Conservation (phyloP, 2,888 invertebrate genomes). For the Sisyra terminalis region DNA sequence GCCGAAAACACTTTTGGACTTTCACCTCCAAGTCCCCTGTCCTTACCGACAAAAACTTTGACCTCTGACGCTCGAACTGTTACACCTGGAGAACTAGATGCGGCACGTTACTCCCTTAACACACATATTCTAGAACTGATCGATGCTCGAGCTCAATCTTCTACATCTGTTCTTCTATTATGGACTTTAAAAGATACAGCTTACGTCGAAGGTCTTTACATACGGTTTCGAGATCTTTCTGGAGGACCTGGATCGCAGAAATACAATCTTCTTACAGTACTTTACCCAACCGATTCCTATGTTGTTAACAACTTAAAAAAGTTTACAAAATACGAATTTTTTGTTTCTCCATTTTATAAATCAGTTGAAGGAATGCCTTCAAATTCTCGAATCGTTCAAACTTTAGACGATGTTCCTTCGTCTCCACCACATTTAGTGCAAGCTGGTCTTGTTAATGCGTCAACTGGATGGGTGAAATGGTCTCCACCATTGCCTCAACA, state of each 20-base stretch:
- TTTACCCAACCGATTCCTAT: constrained; percentile 47
- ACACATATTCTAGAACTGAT: constrained; percentile 62
- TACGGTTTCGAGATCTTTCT: constrained; percentile 45
- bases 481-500: constrained; percentile 63
- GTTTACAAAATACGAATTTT: constrained; percentile 81
- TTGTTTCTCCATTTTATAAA: constrained; percentile 80
- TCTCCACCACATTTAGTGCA: constrained; percentile 65
- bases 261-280: constrained; percentile 47
- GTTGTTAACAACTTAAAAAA: constrained; percentile 64
- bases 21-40: constrained; percentile 62
- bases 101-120: constrained; percentile 58
- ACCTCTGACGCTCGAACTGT: constrained; percentile 46
- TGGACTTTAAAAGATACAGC: constrained; percentile 27
- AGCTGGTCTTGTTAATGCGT: constrained; percentile 63
- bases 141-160: constrained; percentile 34
- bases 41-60: constrained; percentile 51
- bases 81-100: constrained; percentile 59
- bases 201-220: constrained; percentile 47
- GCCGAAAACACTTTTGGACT: constrained; percentile 77
- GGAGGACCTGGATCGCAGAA: constrained; percentile 39
- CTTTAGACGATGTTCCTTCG: constrained; percentile 75
- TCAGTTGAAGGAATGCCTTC: constrained; percentile 83
- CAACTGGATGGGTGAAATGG: constrained; percentile 69
- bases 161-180: constrained; percentile 34
- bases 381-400: constrained; percentile 71